phyloP scores from a whole-genome alignment of 2,113 vertebrate species.

The Barbus barbus region DNA sequence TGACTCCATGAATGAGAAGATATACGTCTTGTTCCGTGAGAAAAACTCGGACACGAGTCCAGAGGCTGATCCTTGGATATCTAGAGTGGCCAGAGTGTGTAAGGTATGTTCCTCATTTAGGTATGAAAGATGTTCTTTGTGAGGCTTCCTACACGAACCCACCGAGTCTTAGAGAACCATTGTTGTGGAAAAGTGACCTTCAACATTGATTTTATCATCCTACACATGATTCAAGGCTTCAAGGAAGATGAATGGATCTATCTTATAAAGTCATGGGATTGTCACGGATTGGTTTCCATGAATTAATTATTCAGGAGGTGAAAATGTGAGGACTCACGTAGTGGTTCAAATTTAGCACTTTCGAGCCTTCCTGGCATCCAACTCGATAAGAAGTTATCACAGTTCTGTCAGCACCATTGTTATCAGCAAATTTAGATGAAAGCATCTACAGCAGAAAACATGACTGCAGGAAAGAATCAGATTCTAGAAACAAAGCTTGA shows the following conservation, averaged over 20 bases:
- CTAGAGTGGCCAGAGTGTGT: slow-evolving; percentile 88
- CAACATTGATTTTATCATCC: background rate
- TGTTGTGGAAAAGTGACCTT: background rate
- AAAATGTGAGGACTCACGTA: background rate
- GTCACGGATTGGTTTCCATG: background rate
- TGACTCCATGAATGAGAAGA: slow-evolving; percentile 83
- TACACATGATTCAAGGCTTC: background rate
- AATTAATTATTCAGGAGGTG: background rate
- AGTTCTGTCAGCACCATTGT: background rate
- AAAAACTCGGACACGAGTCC: slow-evolving; percentile 84
- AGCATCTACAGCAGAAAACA: background rate
- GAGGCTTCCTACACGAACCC: background rate
- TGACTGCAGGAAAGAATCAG: background rate
- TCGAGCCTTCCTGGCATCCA: background rate
- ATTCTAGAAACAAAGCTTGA: background rate
- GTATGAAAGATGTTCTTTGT: background rate
- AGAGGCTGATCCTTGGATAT: slow-evolving; percentile 84
- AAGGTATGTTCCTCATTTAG: slow-evolving; percentile 75
- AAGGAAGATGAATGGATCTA: background rate
- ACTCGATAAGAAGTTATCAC: background rate
- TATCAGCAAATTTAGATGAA: background rate
- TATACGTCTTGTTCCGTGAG: slow-evolving; percentile 90
- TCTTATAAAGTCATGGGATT: background rate
- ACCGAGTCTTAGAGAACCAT: background rate
- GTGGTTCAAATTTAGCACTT: background rate